These are phyloP conservation scores for Stenotaenia linearis DNA, from an alignment of 2,888 invertebrate genomes.

Conservation along the genomic window DNA sequence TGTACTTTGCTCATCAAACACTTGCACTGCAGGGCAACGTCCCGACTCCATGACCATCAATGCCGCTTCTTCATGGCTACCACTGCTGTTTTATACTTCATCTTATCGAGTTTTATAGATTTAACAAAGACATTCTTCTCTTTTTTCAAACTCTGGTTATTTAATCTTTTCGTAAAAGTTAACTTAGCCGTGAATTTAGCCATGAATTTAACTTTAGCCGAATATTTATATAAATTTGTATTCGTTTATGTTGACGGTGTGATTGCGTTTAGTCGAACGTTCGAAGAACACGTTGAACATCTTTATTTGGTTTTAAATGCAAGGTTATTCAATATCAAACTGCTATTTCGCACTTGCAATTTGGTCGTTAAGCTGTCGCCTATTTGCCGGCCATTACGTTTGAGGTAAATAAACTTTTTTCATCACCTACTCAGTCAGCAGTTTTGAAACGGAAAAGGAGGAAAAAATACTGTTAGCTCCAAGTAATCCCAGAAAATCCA, in stretches of 20 bases:
- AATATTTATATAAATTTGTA: too few species aligned
- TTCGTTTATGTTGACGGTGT: too few species aligned
- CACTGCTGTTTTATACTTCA: constrained; percentile 4
- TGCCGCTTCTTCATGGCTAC: not conserved
- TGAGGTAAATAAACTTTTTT: not conserved
- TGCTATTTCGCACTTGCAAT: not conserved
- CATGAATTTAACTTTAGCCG: too few species aligned
- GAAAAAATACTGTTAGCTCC: not conserved
- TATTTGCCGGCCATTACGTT: not conserved
- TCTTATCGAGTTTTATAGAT: not conserved
- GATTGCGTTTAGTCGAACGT: too few species aligned
- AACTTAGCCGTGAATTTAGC: too few species aligned
- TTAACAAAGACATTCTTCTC: not conserved
- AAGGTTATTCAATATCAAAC: too few species aligned
- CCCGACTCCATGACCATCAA: not conserved
- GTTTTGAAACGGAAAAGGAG: not conserved
- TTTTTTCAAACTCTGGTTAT: too few species aligned
- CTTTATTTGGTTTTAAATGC: too few species aligned
- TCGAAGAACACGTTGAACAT: too few species aligned
- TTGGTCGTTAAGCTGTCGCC: not conserved
- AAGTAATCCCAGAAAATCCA: not conserved
- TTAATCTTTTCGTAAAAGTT: too few species aligned
- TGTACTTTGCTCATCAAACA: not conserved
- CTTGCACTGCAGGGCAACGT: not conserved
- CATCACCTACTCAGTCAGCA: not conserved